Percentiles rank a stretch among this genome's conserved stretches.
Conservation (phyloP, 1,140 invertebrate species). For the Littorina saxatilis region DNA sequence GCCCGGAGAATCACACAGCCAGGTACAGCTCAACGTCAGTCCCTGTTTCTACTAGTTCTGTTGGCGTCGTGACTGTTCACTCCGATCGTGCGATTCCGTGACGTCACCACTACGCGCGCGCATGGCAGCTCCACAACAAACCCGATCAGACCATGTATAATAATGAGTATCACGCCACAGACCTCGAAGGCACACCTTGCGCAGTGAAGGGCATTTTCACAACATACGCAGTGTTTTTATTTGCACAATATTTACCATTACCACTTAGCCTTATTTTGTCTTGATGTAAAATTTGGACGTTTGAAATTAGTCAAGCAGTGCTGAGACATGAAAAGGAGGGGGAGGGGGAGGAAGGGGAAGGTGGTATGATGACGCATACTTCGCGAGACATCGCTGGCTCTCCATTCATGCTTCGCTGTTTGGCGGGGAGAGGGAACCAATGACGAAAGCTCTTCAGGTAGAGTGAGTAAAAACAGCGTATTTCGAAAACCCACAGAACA, state of each 20-base stretch:
- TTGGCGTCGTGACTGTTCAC: background rate
- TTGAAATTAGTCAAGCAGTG: background rate
- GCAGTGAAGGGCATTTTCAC: background rate
- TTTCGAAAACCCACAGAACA: too few relatives aligned
- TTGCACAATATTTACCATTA: background rate
- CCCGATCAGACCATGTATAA: background rate
- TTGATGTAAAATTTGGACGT: background rate
- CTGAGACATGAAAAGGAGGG: background rate
- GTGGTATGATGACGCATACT: too few relatives aligned
- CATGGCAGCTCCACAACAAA: constrained; percentile 1
- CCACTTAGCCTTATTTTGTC: background rate
- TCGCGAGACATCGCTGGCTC: too few relatives aligned
- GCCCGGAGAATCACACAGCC: background rate
- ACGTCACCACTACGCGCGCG: background rate
- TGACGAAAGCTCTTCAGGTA: too few relatives aligned
- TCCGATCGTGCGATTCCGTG: background rate
- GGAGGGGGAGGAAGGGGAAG: too few relatives aligned
- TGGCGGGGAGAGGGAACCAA: too few relatives aligned
- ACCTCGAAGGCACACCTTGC: background rate
- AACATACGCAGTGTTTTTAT: background rate
- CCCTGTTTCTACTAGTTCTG: background rate
- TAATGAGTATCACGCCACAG: constrained; percentile 4
- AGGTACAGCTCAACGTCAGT: background rate
- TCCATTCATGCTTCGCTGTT: too few relatives aligned
- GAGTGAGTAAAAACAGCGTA: too few relatives aligned